Conservation (phyloP, 2,797 vertebrate genomes). For the Esox masquinongy region DNA sequence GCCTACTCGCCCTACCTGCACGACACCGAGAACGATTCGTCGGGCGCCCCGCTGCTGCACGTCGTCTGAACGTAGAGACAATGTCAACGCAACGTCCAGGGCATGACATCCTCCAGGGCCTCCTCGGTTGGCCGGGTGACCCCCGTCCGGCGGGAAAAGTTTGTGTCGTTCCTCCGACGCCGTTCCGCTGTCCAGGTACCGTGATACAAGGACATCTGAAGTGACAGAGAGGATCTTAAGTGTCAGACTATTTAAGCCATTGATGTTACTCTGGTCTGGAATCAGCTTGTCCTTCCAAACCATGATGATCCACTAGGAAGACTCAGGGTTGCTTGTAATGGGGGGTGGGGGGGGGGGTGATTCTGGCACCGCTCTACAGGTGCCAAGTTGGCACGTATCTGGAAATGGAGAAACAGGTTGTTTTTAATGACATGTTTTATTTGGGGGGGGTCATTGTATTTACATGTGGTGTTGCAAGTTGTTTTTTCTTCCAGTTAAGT, state of each 20-base stretch:
- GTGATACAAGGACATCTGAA: constrained; percentile 6
- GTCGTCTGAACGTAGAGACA: constrained; percentile 64
- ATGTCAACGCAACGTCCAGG: neutral
- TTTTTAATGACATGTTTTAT: constrained; percentile 4
- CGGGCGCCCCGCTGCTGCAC: constrained; percentile 87
- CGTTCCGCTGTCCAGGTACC: neutral
- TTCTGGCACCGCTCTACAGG: neutral
- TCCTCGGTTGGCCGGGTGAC: neutral
- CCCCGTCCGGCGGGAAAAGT: neutral
- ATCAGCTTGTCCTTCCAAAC: neutral
- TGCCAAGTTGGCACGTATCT: constrained; percentile 1
- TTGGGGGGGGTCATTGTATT: constrained; percentile 17
- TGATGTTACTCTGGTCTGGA: neutral
- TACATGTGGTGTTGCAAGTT: constrained; percentile 48
- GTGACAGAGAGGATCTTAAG: constrained; percentile 6
- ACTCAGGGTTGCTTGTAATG: neutral
- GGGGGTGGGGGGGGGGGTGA: neutral
- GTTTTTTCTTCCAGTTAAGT: constrained; percentile 22
- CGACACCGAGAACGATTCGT: constrained; percentile 88
- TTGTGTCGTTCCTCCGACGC: neutral
- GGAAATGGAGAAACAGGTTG: constrained; percentile 11
- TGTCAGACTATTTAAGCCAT: constrained; percentile 13
- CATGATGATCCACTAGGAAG: neutral
- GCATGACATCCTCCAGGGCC: neutral
- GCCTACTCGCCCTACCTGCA: constrained; percentile 83